Evolutionary conservation across 1,140 invertebrate species (phyloP).

Genomic region (Drosophila neocordata): DNA sequence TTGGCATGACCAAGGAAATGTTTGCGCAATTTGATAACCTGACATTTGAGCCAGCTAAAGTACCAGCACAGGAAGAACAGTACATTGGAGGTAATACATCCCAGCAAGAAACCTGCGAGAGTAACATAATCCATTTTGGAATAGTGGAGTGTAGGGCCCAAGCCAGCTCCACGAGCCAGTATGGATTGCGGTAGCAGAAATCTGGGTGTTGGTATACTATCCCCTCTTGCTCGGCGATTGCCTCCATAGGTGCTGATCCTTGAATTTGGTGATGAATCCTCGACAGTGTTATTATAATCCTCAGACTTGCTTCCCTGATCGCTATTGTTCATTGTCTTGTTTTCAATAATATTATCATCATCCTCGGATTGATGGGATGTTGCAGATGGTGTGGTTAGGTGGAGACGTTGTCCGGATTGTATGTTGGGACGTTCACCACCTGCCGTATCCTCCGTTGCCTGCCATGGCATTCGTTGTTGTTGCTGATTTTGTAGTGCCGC

Average conservation of each 20-base stretch:
- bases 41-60: constrained; percentile 61
- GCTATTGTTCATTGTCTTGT: neutral
- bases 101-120: constrained; percentile 56
- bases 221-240: neutral
- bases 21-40: constrained; percentile 49
- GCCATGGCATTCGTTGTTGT: neutral
- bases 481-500: neutral
- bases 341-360: neutral
- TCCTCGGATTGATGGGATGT: neutral
- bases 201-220: neutral
- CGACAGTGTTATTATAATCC: neutral
- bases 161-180: neutral
- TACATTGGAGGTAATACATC: constrained; percentile 53
- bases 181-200: neutral
- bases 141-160: neutral
- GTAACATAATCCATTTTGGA: constrained; percentile 72
- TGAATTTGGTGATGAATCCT: neutral
- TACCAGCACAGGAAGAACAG: constrained; percentile 63
- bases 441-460: neutral
- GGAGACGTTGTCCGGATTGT: neutral
- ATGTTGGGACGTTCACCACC: neutral
- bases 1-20: constrained; percentile 52
- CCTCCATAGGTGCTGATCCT: neutral
- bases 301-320: neutral
- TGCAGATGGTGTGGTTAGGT: neutral